phyloP scores from a whole-genome alignment of 2,888 invertebrate species.

The Clitarchus hookeri region DNA sequence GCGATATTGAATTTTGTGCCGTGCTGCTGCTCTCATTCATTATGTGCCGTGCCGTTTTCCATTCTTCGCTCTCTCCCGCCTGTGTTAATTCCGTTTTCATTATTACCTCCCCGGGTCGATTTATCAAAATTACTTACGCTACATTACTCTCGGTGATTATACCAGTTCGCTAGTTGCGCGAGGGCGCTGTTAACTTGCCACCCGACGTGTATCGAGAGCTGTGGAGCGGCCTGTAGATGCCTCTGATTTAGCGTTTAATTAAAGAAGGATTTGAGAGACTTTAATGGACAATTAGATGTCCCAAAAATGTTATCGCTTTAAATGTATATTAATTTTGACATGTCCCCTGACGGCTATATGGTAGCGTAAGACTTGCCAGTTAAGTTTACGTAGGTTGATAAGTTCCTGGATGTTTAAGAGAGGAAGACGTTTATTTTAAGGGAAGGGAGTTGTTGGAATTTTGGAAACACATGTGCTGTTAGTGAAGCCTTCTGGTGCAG shows the following conservation, averaged over 20 bases:
- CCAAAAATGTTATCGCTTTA: too few relatives aligned
- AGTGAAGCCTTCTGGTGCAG: not conserved
- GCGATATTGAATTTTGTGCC: not conserved
- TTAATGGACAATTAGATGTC: too few relatives aligned
- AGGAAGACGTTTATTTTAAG: not conserved
- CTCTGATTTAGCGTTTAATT: too few relatives aligned
- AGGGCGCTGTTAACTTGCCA: too few relatives aligned
- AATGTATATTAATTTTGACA: too few relatives aligned
- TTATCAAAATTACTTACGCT: not conserved
- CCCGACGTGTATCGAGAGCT: too few relatives aligned
- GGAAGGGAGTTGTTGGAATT: not conserved
- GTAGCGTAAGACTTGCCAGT: too few relatives aligned
- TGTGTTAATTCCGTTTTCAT: slow-evolving; percentile 5
- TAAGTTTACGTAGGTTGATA: too few relatives aligned
- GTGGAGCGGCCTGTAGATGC: too few relatives aligned
- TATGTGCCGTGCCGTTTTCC: not conserved
- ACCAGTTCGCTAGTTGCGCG: slow-evolving; percentile 10
- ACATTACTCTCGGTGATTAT: slow-evolving; percentile 5
- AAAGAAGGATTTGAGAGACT: too few relatives aligned
- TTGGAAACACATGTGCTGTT: not conserved
- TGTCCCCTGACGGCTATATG: too few relatives aligned
- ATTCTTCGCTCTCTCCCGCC: not conserved
- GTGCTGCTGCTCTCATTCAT: not conserved
- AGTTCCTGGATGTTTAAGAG: not conserved
- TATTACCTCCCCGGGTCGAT: not conserved